phyloP scores from a whole-genome alignment of 2,888 invertebrate genomes.

The Xiphydria camelus region DNA sequence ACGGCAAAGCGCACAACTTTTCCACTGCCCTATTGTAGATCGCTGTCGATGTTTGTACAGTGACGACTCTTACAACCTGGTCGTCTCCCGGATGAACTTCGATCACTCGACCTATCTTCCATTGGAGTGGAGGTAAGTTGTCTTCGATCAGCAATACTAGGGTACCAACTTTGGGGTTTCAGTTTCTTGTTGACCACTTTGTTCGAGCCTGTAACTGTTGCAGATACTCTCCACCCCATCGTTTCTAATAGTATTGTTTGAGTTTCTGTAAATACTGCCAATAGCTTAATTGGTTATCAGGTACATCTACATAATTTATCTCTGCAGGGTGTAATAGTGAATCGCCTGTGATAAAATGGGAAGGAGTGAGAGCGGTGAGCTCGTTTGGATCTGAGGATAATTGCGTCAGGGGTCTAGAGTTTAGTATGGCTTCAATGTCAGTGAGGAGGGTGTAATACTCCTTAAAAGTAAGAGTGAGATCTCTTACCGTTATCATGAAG shows the following conservation, averaged over 20 bases:
- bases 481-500: not conserved
- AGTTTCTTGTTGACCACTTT: conserved; percentile 11
- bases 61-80: conserved; percentile 1
- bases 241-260: conserved; percentile 18
- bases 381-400: conserved; percentile 17
- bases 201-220: conserved; percentile 13
- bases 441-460: conserved; percentile 1
- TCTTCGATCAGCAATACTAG: conserved; percentile 18
- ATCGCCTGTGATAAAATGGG: conserved; percentile 19
- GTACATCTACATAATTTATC: conserved; percentile 4
- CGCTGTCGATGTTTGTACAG: not conserved
- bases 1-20: not conserved
- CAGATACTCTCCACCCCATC: conserved; percentile 15
- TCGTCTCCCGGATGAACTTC: conserved; percentile 12
- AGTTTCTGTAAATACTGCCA: conserved; percentile 19
- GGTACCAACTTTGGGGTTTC: conserved; percentile 5
- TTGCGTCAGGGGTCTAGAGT: conserved; percentile 16
- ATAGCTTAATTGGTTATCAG: conserved; percentile 12
- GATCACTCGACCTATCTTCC: conserved; percentile 10
- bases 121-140: conserved; percentile 8
- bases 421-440: conserved; percentile 21
- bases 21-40: not conserved
- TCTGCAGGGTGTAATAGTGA: conserved; percentile 9
- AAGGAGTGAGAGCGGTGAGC: conserved; percentile 8
- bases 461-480: not conserved